These are phyloP conservation scores for Epinephelus lanceolatus DNA, from an alignment of 2,113 vertebrate species.

Conservation along the genomic window DNA sequence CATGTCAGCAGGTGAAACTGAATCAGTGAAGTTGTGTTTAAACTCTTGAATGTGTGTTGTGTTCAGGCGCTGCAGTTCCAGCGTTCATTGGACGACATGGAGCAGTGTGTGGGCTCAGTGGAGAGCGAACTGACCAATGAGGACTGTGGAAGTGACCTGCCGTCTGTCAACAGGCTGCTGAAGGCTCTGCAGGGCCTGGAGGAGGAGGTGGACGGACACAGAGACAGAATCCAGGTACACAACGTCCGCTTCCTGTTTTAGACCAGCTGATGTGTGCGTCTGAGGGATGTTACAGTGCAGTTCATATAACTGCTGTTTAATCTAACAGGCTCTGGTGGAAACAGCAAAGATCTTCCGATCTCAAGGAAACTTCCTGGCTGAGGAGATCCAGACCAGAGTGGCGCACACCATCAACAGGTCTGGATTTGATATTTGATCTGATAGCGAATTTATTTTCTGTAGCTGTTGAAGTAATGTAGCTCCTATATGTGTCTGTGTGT, in stretches of 20 bases:
- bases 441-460: too few species aligned
- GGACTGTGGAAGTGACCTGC: conserved; percentile 79
- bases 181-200: conserved; percentile 88
- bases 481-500: too few species aligned
- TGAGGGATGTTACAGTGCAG: too few species aligned
- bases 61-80: conserved; percentile 88
- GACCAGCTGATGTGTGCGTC: too few species aligned
- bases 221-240: conserved; percentile 74
- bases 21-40: too few species aligned
- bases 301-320: neutral
- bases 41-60: neutral
- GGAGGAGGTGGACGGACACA: conserved; percentile 83
- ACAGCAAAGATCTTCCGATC: conserved; percentile 81
- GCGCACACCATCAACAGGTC: conserved; percentile 84
- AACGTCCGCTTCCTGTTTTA: neutral
- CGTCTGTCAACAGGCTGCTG: conserved; percentile 84
- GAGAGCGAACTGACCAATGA: conserved; percentile 83
- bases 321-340: conserved; percentile 79
- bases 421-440: too few species aligned
- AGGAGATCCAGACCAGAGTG: conserved; percentile 86
- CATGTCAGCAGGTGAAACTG: too few species aligned
- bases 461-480: too few species aligned
- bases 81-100: conserved; percentile 85
- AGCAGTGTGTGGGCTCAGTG: conserved; percentile 85
- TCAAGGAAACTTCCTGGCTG: conserved; percentile 87